phyloP scores from a whole-genome alignment of 2,797 vertebrate species.

The Chaenodraco wilsoni region DNA sequence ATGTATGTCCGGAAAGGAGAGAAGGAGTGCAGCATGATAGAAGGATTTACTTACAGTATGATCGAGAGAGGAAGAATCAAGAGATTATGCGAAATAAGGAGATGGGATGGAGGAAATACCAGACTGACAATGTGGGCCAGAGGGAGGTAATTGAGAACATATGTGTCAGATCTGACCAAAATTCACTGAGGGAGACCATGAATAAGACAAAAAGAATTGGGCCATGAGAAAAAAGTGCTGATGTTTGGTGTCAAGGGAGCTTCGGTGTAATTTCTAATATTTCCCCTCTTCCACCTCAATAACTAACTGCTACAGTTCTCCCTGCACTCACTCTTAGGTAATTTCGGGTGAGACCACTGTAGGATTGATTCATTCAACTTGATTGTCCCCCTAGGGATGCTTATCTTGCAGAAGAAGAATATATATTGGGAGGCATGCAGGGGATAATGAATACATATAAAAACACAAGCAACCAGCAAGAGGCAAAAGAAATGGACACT shows the following conservation, averaged over 20 bases:
- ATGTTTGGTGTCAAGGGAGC: slow-evolving; percentile 58
- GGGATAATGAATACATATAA: slow-evolving; percentile 20
- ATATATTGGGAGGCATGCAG: slow-evolving; percentile 16
- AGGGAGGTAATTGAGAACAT: slow-evolving; percentile 86
- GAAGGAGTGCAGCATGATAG: slow-evolving; percentile 4
- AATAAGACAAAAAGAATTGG: slow-evolving; percentile 38
- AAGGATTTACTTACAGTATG: slow-evolving; percentile 34
- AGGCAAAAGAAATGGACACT: neutral
- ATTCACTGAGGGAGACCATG: slow-evolving; percentile 49
- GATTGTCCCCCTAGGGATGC: slow-evolving; percentile 8
- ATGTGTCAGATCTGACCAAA: slow-evolving; percentile 77
- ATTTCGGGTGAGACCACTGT: slow-evolving; percentile 67
- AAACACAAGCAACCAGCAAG: neutral
- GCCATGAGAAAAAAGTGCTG: slow-evolving; percentile 60
- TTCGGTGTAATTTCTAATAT: slow-evolving; percentile 62
- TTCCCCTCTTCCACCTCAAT: slow-evolving; percentile 46
- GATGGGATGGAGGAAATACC: slow-evolving; percentile 82
- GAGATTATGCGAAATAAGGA: slow-evolving; percentile 49
- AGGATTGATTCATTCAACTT: slow-evolving; percentile 51
- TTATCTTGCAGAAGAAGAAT: slow-evolving; percentile 28
- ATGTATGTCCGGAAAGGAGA: neutral
- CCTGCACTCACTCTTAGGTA: slow-evolving; percentile 48
- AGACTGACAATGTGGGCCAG: slow-evolving; percentile 84
- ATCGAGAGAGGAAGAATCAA: slow-evolving; percentile 31
- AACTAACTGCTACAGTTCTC: slow-evolving; percentile 50